Base-by-base conservation (phyloP, 2,113 vertebrate species). In the Pedetes capensis region DNA sequence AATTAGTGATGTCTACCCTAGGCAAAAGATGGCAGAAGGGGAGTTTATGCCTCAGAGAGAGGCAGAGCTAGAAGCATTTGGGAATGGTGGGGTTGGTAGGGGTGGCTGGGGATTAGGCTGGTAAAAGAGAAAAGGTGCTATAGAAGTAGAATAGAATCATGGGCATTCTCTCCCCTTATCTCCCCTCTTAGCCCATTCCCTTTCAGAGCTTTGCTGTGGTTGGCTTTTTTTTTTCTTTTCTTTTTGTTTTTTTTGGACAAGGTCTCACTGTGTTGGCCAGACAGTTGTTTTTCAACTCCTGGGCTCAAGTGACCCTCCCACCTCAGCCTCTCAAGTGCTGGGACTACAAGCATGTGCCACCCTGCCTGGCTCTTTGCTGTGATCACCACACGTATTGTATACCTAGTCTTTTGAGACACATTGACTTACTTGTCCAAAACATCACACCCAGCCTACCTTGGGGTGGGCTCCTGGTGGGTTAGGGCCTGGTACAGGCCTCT, bases 371-470 rank as follows among this genome's bases (percentile, higher is more conserved):
- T 39, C 42, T 61, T 42, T 79, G 69, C 75, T 69, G 37, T 8
- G 42, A 61, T n/a, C 25, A 75, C 69, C 4, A 11, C 32, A 32
- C 53, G 37, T 37, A 34, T 75, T 47, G 5, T n/a, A 12, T 85
- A 59, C 88, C 44, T 17, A 9, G 42, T 7, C 18, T 66, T 74
- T 12, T 4, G 74, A 87, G 51, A 78, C 44, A 27, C 2, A 25
- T 39, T 61, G 3, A 59, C n/a, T 20, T n/a, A 8, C 1, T 4
- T 61, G 49, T 74, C 37, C 57, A 25, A 53, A 85, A 66, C 42
- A 6, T 27, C 5, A 3, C 8, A 20, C 8, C 13, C 34, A 47
- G 14, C 11, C 1, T 1, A 44, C 14, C 47, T 2, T 5, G n/a
- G 32, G 37, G 11, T 29, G 49, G 10, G 16, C 81, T 42, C 71